These are phyloP conservation scores for Petrolisthes manimaculis DNA, from an alignment of 2,888 invertebrate genomes.

Conservation along the genomic window DNA sequence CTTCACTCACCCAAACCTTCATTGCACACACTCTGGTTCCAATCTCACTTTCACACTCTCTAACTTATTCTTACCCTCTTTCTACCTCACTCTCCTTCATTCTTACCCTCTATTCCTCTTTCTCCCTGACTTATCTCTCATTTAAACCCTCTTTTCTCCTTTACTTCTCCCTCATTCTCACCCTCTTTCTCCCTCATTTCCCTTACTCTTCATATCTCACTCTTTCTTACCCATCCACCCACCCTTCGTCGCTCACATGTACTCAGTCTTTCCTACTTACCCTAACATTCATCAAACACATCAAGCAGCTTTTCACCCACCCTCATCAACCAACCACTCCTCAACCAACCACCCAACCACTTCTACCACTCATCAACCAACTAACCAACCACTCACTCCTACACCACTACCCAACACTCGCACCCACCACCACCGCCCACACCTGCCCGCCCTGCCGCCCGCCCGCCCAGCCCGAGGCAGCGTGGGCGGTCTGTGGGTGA, in stretches of 20 bases:
- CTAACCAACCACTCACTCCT: neutral
- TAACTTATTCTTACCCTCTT: neutral
- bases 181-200: neutral
- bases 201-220: neutral
- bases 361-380: neutral
- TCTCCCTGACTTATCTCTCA: neutral
- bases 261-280: neutral
- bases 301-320: neutral
- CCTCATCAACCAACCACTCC: neutral
- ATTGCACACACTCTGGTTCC: neutral
- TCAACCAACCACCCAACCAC: neutral
- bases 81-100: slow-evolving; percentile 8
- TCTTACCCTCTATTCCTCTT: slow-evolving; percentile 20
- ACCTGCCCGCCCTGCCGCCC: neutral
- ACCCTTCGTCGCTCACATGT: neutral
- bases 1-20: neutral
- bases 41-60: neutral
- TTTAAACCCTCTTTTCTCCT: neutral
- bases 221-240: slow-evolving; percentile 22
- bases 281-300: neutral
- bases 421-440: neutral
- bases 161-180: neutral
- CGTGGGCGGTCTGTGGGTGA: slow-evolving; percentile 43
- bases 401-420: neutral
- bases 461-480: neutral